Base-by-base conservation (phyloP, 2,113 vertebrate genomes). In the Romanogobio albipinnatus region DNA sequence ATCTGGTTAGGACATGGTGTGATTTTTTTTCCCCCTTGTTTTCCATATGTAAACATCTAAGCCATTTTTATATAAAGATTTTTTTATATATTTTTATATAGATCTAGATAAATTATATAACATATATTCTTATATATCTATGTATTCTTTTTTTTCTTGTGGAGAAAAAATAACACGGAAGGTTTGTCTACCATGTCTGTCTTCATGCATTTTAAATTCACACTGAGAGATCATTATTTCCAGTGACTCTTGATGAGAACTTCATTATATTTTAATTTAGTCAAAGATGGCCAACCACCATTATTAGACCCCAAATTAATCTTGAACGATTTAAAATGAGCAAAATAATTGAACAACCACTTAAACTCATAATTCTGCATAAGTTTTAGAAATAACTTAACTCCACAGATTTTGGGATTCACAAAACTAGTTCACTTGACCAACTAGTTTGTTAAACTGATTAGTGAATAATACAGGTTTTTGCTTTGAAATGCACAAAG, bases 191-290 rank as follows among this genome's bases (percentile, higher is more conserved):
- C 45, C 73, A 17, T 26, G 13, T 74, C 71, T 56, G 19, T 77
- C 29, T 77, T 39, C 2, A 24, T 59, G 53, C 53, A 59, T 59
- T 78, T 78, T 78, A 78, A 24, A 43, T 78, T 78, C 33, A 59
- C 19, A 77, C 36, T 17, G 76, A 45, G 22, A 24, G 53, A 15
- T 59, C 6, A 61, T 78, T 45, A 61, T 61, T 24, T 45, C 19
- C 10, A 39, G 33, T 17, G 22, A 78, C 53, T 59, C 19, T 39
- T 59, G 33, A 61, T 61, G 53, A 45, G 58, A 61, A 45, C n/a
- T 62, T 79, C 8, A 62, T 62, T 79, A 61, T 26, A 24, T 61
- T 22, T 61, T 61, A 15, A 36, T 43, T 33, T 58, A 58, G 26
- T 76, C 9, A 56, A 36, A 76, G 51, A 22, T 56, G 51, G 51